phyloP scores from a whole-genome alignment of 1,140 invertebrate species.

The Danaus melanippus region DNA sequence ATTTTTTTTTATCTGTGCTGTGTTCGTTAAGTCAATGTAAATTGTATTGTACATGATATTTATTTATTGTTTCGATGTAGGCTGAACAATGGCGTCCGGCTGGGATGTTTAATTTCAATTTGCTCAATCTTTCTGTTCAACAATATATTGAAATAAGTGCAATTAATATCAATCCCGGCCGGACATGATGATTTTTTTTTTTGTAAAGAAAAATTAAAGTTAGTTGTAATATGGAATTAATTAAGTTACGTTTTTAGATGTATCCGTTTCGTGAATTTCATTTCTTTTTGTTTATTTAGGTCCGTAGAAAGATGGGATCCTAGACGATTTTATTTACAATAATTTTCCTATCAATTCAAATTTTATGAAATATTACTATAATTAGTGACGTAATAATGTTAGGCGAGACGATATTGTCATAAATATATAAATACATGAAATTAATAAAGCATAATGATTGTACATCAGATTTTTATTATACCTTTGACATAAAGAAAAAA shows the following conservation, averaged over 20 bases:
- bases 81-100: slow-evolving; percentile 52
- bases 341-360: slow-evolving; percentile 72
- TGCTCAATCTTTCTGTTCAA: slow-evolving; percentile 44
- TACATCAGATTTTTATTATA: slow-evolving; percentile 59
- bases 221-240: slow-evolving; percentile 51
- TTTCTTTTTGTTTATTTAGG: slow-evolving; percentile 30
- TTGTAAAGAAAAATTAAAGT: slow-evolving; percentile 43
- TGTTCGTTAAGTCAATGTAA: slow-evolving; percentile 69
- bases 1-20: slow-evolving; percentile 64
- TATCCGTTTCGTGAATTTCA: slow-evolving; percentile 46
- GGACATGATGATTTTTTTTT: slow-evolving; percentile 43
- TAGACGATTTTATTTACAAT: slow-evolving; percentile 70
- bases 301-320: slow-evolving; percentile 44
- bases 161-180: slow-evolving; percentile 46
- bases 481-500: slow-evolving; percentile 9
- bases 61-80: slow-evolving; percentile 70
- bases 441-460: slow-evolving; percentile 73
- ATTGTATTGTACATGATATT: slow-evolving; percentile 67
- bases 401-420: slow-evolving; percentile 74
- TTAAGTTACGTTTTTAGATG: slow-evolving; percentile 58
- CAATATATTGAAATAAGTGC: slow-evolving; percentile 23
- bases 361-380: slow-evolving; percentile 73
- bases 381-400: slow-evolving; percentile 73
- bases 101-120: slow-evolving; percentile 55
- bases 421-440: slow-evolving; percentile 75